Percentiles rank a stretch among this genome's conserved stretches.
Conservation (phyloP, 92 coral and sea anemone genomes). For the Blastomussa wellsi region DNA sequence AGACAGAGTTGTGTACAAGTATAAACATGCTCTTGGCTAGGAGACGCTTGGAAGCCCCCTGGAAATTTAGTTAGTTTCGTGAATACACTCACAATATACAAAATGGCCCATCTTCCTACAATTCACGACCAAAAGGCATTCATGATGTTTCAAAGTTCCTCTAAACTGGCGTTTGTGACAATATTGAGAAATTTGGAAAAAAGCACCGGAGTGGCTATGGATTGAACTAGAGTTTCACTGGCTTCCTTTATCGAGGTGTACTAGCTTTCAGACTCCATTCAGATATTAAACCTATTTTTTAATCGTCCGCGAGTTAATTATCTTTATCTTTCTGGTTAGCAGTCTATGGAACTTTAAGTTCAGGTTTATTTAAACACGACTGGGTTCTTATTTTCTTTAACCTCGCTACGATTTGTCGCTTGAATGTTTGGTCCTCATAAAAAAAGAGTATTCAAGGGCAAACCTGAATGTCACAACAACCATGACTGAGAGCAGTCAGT, state of each 20-base stretch:
- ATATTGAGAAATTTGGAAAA: not conserved
- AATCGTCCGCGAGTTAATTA: not conserved
- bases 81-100: too few species aligned
- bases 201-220: not conserved
- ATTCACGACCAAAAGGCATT: too few species aligned
- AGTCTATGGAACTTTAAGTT: too few species aligned
- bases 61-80: too few species aligned
- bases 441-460: not conserved
- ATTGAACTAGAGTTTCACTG: not conserved
- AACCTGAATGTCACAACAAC: not conserved
- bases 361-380: not conserved
- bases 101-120: too few species aligned
- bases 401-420: not conserved
- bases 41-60: too few species aligned
- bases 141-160: too few species aligned
- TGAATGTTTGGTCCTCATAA: not conserved
- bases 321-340: too few species aligned
- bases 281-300: not conserved
- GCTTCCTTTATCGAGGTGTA: not conserved
- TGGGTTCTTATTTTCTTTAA: not conserved
- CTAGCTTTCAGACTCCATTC: not conserved
- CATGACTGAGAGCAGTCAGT: not conserved
- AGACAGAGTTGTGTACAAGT: too few species aligned
- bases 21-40: too few species aligned
- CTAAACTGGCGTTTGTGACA: not conserved